Conservation (phyloP, 1,140 invertebrate species). For the Argopecten irradians region DNA sequence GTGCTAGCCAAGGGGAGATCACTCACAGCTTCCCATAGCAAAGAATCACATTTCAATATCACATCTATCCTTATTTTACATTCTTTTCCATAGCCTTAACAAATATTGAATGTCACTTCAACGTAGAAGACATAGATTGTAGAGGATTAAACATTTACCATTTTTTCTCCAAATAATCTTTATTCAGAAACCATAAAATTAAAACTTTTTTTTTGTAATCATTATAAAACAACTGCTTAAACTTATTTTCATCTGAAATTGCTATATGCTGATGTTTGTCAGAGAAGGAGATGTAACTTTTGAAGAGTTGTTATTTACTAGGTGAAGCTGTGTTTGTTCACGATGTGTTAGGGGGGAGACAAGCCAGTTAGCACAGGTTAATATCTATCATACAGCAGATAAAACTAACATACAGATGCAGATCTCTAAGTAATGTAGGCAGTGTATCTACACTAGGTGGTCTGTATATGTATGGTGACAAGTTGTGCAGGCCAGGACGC, state of each 20-base stretch:
- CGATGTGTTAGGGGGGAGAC: background rate
- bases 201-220: no score
- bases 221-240: no score
- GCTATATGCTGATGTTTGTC: no score
- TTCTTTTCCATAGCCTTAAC: no score
- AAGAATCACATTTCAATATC: background rate
- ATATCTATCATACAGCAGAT: constrained; percentile 17
- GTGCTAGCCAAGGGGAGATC: background rate
- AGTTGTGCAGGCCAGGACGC: background rate
- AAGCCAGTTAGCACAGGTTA: constrained; percentile 10
- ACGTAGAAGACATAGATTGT: no score
- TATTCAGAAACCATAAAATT: no score
- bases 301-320: background rate
- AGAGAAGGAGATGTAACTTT: no score
- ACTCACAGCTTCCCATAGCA: background rate
- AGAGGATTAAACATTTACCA: no score
- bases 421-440: background rate
- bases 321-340: background rate
- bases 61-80: no score
- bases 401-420: constrained; percentile 17
- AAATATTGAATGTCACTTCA: no score
- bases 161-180: no score
- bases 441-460: background rate
- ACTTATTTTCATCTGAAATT: no score
- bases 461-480: constrained; percentile 8